Base-by-base conservation (phyloP, 2,888 invertebrate genomes). In the Nomada goodeniana region DNA sequence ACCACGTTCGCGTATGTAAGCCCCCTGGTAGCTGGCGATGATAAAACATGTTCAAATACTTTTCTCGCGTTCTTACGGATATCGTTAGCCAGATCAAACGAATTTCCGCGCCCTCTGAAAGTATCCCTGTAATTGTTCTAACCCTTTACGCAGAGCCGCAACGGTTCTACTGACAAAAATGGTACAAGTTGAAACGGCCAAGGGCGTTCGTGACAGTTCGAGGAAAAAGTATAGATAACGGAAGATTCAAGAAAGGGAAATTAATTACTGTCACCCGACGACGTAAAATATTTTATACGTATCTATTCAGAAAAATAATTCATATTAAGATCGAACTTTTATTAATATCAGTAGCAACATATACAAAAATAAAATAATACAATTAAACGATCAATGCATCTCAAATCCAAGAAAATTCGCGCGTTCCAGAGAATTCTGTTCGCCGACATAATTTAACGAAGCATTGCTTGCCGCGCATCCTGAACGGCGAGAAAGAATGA, bases 11-110 rank as follows among this genome's bases (percentile, higher is more conserved):
- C 52, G 52, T 4, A 67, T n/a, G 36, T n/a, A 13, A 75, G 55
- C 20, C 36, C 13, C n/a, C 5, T 20, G 36, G 53, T 29, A 23
- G 23, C 47, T 15, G 5, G n/a, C 11, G 13, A 53, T 57, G 50
- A 57, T 63, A 11, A 76, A 76, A 63, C 68, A 57, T 61, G 42
- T 23, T 26, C 13, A 47, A n/a, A 55, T 63, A 50, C 42, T 47
- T 50, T 53, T 23, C 57, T 20, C 20, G 18, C n/a, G 47, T 57
- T 50, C 55, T 76, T 63, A 23, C 36, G 52, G 44, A 55, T 29
- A 61, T n/a, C 42, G 29, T 23, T 3, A 29, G 11, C 0, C 11
- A 29, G 63, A 64, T 76, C 76, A 76, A 63, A 76, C 55, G 64
- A 13, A 20, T 15, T 15, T 7, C 10, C 18, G 18, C 50, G 13